These are phyloP conservation scores for Aphelenchoides besseyi DNA, from an alignment of 1,140 invertebrate genomes.

Conservation along the genomic window DNA sequence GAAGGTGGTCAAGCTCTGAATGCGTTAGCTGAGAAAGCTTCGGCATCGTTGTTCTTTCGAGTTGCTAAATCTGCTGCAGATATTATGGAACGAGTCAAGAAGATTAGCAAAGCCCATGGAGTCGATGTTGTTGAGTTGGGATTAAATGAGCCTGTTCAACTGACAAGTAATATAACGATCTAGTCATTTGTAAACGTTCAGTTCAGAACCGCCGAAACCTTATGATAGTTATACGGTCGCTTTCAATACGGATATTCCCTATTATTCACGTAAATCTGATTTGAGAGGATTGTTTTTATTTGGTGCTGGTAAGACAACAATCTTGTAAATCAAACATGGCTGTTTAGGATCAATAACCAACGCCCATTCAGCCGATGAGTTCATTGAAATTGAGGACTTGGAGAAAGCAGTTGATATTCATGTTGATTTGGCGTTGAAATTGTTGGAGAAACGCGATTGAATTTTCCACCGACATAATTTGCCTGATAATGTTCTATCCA, in stretches of 20 bases:
- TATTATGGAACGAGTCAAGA: conserved; percentile 22
- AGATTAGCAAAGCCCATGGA: conserved; percentile 24
- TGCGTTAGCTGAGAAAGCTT: conserved; percentile 44
- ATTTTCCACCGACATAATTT: conserved; percentile 9
- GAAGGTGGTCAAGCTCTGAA: conserved; percentile 50
- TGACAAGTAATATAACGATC: conserved; percentile 30
- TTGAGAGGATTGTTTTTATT: conserved; percentile 49
- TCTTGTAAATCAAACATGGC: too few species aligned
- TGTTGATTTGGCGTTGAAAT: conserved; percentile 28
- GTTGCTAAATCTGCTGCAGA: conserved; percentile 39
- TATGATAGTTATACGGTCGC: conserved; percentile 37
- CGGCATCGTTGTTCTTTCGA: conserved; percentile 44
- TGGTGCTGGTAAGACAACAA: too few species aligned
- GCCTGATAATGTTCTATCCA: conserved; percentile 7
- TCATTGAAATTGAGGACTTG: conserved; percentile 44
- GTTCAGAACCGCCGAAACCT: conserved; percentile 40
- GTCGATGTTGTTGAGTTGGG: conserved; percentile 31
- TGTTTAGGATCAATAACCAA: conserved; percentile 56
- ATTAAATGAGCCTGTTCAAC: conserved; percentile 43
- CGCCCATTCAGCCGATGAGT: conserved; percentile 48
- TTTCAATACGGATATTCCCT: conserved; percentile 54
- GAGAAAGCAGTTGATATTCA: conserved; percentile 39
- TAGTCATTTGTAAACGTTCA: neutral
- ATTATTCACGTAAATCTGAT: conserved; percentile 32
- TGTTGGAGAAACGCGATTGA: conserved; percentile 14